Base-by-base conservation (phyloP, 2,888 invertebrate species). In the Listrodromus nycthemerus region DNA sequence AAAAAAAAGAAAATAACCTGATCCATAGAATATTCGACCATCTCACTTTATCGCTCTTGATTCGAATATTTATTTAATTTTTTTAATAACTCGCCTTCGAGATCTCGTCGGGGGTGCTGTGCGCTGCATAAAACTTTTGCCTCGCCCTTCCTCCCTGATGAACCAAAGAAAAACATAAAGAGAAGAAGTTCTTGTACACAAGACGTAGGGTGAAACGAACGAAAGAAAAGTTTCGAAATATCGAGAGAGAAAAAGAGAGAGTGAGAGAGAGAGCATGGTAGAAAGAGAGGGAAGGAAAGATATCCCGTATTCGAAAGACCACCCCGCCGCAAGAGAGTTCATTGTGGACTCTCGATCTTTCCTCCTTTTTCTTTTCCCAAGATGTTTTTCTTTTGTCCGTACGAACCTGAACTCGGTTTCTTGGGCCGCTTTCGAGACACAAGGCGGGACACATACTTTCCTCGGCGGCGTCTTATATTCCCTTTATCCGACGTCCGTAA, bases 91-190 rank as follows among this genome's bases (percentile, higher is more conserved):
- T 27, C 27, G 1, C 30, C 16, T 2, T 1, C 61, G 16, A 4
- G 52, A 45, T 45, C 61, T 73, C 61, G 48, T 48, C 30, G 27
- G 50, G 50, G 30, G 27, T 69, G 58, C 65, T 27, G 66, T 50
- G 58, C 66, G 74, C 37, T 66, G 41, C 41, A 45, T 8, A 67
- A 82, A 84, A 84, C 75, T 84, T 79, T 75, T 75, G 65, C 50
- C 74, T 52, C 21, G 61, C 61, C 4, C 61, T n/a, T 16, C 55
- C 8, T 13, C 24, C 21, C 16, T 27, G 58, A 61, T 61, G 73
- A 70, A 71, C 65, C 41, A 19, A 84, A 84, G 84, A 79, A 84
- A 84, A 84, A 79, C 79, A 82, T 70, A 82, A 79, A 71, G 81
- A 67, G 71, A 74, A 79, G 75, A 61, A 61, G 61, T 61, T 61